phyloP scores from a whole-genome alignment of 1,140 invertebrate species.

The Brachionus rubens region DNA sequence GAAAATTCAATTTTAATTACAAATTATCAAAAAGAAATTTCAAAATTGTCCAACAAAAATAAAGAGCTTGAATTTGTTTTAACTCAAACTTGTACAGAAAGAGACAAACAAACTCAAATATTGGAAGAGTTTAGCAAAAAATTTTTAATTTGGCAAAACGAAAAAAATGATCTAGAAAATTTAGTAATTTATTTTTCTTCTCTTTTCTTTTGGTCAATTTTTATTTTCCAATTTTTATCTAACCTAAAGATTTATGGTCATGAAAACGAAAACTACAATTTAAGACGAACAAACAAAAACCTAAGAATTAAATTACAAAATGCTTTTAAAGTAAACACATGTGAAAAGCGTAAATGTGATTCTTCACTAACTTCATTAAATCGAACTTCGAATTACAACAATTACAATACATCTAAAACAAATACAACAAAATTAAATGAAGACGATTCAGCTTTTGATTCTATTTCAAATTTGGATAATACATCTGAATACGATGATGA shows the following conservation, averaged over 20 bases:
- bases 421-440: conserved; percentile 1
- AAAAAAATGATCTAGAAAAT: conserved; percentile 42
- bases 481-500: conserved; percentile 30
- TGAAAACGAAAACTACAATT: conserved; percentile 27
- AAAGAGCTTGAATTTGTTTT: conserved; percentile 17
- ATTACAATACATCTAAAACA: no score
- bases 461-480: conserved; percentile 22
- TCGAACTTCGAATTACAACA: no score
- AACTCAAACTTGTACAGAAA: neutral
- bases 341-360: neutral
- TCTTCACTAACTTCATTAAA: no score
- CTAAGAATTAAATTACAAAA: neutral
- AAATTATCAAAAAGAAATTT: conserved; percentile 9
- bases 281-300: neutral
- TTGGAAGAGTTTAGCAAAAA: conserved; percentile 42
- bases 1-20: neutral
- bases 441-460: conserved; percentile 21
- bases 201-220: neutral
- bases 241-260: conserved; percentile 8
- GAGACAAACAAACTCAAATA: conserved; percentile 34
- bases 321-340: neutral
- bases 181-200: conserved; percentile 7
- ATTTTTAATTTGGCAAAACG: conserved; percentile 14
- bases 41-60: conserved; percentile 10
- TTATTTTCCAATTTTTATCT: no score